These are phyloP conservation scores for Falco cherrug DNA, from an alignment of 2,797 vertebrate species.

Conservation along the genomic window DNA sequence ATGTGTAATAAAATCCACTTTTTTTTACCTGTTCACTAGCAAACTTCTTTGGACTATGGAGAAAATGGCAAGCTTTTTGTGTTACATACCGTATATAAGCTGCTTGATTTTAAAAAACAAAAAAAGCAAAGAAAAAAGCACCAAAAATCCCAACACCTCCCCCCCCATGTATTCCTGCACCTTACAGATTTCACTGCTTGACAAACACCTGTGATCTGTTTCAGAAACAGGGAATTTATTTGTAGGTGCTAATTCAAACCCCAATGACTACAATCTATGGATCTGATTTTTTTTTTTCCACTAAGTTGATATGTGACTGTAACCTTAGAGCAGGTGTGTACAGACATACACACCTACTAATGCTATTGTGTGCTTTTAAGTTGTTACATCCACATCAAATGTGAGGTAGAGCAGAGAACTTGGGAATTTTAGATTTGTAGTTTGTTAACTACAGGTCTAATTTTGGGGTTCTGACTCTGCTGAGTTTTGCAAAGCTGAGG, in stretches of 20 bases:
- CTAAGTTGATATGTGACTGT: background rate
- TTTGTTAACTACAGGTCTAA: background rate
- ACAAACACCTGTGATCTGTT: background rate
- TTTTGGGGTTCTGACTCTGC: background rate
- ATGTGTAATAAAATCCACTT: slow-evolving; percentile 41
- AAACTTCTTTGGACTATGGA: background rate
- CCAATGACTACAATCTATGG: background rate
- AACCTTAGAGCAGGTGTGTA: background rate
- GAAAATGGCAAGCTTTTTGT: background rate
- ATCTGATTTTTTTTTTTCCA: background rate
- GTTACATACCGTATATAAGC: background rate
- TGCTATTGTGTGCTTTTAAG: background rate
- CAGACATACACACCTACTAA: rapidly evolving
- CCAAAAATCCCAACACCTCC: background rate
- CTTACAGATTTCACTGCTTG: background rate
- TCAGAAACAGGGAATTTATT: background rate
- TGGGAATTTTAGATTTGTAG: background rate
- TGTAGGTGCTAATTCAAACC: background rate
- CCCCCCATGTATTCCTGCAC: too few relatives aligned
- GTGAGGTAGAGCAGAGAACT: background rate
- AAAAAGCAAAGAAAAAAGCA: too few relatives aligned
- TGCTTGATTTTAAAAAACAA: background rate
- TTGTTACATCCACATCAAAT: background rate
- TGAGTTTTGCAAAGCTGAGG: background rate
- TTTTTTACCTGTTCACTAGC: background rate